Percentiles rank a stretch among this genome's conserved stretches.
Conservation (phyloP, 2,888 invertebrate genomes). For the Mesopsocus fuscifrons region DNA sequence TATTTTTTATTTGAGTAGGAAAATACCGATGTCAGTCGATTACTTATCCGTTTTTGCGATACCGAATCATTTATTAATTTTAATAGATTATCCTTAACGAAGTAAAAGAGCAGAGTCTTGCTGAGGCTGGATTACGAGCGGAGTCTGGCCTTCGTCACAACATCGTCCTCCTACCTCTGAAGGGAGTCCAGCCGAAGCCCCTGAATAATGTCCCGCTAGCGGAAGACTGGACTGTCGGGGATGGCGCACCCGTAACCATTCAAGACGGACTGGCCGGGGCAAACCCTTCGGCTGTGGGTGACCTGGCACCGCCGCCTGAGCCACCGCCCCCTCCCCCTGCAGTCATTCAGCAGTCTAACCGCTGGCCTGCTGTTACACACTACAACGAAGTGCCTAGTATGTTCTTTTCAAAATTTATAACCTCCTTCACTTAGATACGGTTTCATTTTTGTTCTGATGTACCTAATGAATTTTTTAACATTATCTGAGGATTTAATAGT, state of each 20-base stretch:
- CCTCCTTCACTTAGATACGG: no score
- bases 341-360: no score
- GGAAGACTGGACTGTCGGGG: constrained; percentile 27
- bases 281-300: constrained; percentile 12
- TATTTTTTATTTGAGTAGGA: no score
- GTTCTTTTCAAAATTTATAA: no score
- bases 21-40: no score
- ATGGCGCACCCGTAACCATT: constrained; percentile 27
- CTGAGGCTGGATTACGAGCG: constrained; percentile 26
- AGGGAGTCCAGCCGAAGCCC: constrained; percentile 21
- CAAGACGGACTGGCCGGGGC: constrained; percentile 16
- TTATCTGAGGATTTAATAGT: no score
- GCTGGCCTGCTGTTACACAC: no score
- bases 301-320: constrained; percentile 12
- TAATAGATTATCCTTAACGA: constrained; percentile 27
- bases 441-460: no score
- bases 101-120: constrained; percentile 26
- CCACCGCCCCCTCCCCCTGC: constrained; percentile 17
- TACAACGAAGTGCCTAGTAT: no score
- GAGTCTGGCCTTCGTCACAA: constrained; percentile 22
- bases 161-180: constrained; percentile 24
- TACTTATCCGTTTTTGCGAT: no score
- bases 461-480: no score
- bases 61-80: no score
- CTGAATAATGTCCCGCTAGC: constrained; percentile 21